Evolutionary conservation across 2,113 vertebrate species (phyloP), one percentile per base, ranked within the genome.

Genomic region (Phocoena sinus): DNA sequence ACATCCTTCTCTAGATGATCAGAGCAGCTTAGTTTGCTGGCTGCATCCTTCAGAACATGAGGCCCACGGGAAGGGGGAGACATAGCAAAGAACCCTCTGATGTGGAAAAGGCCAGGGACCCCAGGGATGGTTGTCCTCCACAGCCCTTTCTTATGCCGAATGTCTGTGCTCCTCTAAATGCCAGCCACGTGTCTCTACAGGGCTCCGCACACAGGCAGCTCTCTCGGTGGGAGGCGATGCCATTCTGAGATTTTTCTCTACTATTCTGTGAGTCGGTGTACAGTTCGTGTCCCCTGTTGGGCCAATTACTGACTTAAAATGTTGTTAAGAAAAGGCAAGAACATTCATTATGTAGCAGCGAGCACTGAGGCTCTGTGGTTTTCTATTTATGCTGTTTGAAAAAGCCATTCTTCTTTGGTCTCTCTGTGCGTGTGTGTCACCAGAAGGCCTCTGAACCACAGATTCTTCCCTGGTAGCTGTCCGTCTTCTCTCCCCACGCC

Each of bases 231-330:
- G 96, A 56, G 82, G 60, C 0, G 5, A 70, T 41, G 65, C 81
- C 82, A 81, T 94, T 83, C 86, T 65, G 93, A 71, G 86, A 53
- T 89, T 93, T 91, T 87, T 83, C 86, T 88, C 86, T 85, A 1
- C 92, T 67, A 8, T 92, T 95, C 82, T 67, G 70, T 87, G 90
- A 84, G 79, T 96, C 44, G 0, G 11, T 41, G 89, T 90, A 90
- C 70, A 67, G 63, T 81, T 77, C 1, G 12, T 36, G 80, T 96
- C 97, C 93, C 95, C 97, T 56, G 70, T 93, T 21, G 93, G 86
- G 97, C 95, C 97, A 98, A 98, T 98, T 97, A 98, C 92, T 0
- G 70, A 84, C 95, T 95, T 97, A 93, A 94, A 96, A 86, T 80
- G 89, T 80, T 97, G 94, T 92, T 93, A 81, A 89, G 77, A 81